Conservation (phyloP, 1,140 invertebrate species). For the Periplaneta americana region DNA sequence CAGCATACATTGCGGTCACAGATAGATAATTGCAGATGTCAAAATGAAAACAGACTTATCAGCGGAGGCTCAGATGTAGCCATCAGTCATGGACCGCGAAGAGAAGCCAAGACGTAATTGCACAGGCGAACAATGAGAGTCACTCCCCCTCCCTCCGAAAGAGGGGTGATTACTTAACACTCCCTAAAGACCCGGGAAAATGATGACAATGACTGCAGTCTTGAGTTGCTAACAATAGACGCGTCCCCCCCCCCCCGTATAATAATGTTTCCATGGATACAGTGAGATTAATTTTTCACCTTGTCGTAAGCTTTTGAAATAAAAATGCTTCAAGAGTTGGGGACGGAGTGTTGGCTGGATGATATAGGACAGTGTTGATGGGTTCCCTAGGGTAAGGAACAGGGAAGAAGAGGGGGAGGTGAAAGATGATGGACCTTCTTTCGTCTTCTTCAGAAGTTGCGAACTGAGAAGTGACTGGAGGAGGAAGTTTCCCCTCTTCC, state of each 20-base stretch:
- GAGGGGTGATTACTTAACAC: not conserved
- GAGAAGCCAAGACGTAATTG: not conserved
- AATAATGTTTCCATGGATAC: not conserved
- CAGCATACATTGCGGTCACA: too few relatives aligned
- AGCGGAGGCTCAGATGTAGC: not conserved
- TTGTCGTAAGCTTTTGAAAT: not conserved
- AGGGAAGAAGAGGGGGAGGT: not conserved
- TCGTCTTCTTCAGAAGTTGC: not conserved
- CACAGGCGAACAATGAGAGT: not conserved
- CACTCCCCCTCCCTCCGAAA: not conserved
- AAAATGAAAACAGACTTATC: not conserved
- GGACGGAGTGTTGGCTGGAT: not conserved
- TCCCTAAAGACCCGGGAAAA: not conserved
- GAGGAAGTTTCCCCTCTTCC: not conserved
- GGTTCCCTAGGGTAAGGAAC: not conserved
- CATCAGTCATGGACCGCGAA: not conserved
- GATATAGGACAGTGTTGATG: not conserved
- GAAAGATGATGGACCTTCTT: slow-evolving; percentile 2
- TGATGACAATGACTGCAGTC: not conserved
- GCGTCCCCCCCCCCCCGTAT: not conserved
- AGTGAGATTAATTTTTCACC: not conserved
- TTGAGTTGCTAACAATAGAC: not conserved
- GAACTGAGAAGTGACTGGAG: not conserved
- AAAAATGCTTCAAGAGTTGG: not conserved
- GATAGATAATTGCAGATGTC: not conserved